Base-by-base conservation (phyloP, 2,113 vertebrate species). In the Synodontis membranacea region DNA sequence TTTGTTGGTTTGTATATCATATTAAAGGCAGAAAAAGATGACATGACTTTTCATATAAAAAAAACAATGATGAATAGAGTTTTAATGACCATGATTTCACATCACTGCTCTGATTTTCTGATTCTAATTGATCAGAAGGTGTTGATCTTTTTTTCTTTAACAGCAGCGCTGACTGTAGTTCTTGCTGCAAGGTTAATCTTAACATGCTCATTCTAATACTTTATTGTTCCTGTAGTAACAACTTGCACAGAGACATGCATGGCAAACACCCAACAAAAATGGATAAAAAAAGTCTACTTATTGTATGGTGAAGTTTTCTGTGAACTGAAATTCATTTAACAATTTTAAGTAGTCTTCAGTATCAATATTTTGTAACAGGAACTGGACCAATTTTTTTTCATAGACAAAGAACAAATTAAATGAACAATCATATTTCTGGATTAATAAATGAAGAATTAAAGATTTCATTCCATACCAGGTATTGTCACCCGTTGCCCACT, bases 401-500 rank as follows among this genome's bases (percentile, higher is more conserved):
- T 76, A 17, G 12, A 19, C 74, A 76, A 46, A 28, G 46, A 44
- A 42, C 4, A 75, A 34, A 78, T 52, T 34, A 15, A n/a, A 75
- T 2, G 6, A 10, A 34, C 56, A 37, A 56, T 52, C 3, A 37
- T 52, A 80, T 4, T 79, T 3, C 8, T 54, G 8, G 19, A 31
- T 17, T 54, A 3, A 23, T 37, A 37, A n/a, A 46, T 74, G 8
- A 81, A 81, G n/a, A 34, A 56, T 12, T 23, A 81, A 68, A n/a
- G 7, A 34, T 78, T 76, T 37, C 60, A 9, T 84, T 39, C 34
- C 10, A 23, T 86, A 70, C 58, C 39, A 92, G 91, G 91, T 8
- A 92, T 92, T 58, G 88, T 92, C 42, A 92, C 91, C 34, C 87
- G 91, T 4, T 92, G 91, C 82, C 91, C 90, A 15, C 79, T 92